Base-by-base conservation (phyloP, 35 echinoderm and acorn worm species). In the Stichopus chloronotus region DNA sequence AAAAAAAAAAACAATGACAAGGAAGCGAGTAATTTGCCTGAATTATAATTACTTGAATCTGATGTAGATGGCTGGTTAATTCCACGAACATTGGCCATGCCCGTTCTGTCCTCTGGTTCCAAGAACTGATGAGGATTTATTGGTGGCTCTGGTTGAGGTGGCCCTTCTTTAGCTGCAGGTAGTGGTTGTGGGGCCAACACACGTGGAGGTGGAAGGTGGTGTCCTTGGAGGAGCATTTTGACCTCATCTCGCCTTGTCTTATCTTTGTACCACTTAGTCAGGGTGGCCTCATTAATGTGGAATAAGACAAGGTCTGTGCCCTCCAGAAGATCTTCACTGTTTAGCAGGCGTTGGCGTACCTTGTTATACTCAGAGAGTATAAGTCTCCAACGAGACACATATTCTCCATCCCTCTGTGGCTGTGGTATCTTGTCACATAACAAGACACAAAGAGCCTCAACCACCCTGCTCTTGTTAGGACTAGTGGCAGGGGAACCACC, bases 301-400 rank as follows among this genome's bases (percentile, higher is more conserved):
- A 86, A 86, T 10, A 86, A 53, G 9, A 86, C 83, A 8, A 86
- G 11, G 11, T 86, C 54, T 54, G 83, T 86, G 7, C 54, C 83
- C 53, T 86, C 83, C 9, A 86, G 25, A 7, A 86, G 83, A 9
- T 52, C 83, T 54, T 54, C 54, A 53, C 83, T 86, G 83, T 86
- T 86, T 8, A 56, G 25, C 5, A 86, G 78, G 9, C 78, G 11
- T 9, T 25, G 25, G 5, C 83, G 83, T 6, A 86, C 54, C 56
- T 86, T 52, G 83, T 86, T 86, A 56, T 86, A 86, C 5, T 52
- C 83, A 5, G 83, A 86, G 10, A 86, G 83, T 23, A 86, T 86
- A 12, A 54, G 83, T 21, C 54, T 86, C 83, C 53, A 86, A 17
- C 83, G 30, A 13, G 83, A 86, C 7, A 57, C 7, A n/a, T 86